phyloP scores from a whole-genome alignment of 2,113 vertebrate genomes.

The Nicator chloris region DNA sequence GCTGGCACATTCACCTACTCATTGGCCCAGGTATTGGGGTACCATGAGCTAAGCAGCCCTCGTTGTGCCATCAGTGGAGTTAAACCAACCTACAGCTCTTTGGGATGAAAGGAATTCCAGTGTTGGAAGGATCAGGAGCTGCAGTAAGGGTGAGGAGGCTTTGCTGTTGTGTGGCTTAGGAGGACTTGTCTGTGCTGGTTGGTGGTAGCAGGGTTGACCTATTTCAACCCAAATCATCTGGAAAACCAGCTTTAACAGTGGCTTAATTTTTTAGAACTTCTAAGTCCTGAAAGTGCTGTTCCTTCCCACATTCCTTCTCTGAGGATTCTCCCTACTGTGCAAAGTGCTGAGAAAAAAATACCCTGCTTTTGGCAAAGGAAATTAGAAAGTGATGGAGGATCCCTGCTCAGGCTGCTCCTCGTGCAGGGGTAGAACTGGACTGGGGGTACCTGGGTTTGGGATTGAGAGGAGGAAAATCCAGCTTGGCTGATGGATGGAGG shows the following conservation, averaged over 20 bases:
- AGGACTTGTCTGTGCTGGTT: background rate
- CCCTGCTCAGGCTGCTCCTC: background rate
- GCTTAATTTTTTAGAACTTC: conserved; percentile 15
- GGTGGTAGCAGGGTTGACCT: background rate
- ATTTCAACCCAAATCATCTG: background rate
- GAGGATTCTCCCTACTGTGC: background rate
- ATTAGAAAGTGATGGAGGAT: background rate
- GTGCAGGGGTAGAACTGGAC: background rate
- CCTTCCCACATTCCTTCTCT: background rate
- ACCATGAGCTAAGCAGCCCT: background rate
- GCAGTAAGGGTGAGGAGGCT: background rate
- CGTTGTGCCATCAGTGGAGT: background rate
- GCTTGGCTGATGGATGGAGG: background rate
- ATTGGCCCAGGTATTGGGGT: background rate
- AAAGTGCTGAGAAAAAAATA: background rate
- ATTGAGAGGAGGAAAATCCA: background rate
- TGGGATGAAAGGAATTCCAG: background rate
- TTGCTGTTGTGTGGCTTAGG: fast-evolving
- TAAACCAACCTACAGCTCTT: background rate
- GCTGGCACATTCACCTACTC: fast-evolving
- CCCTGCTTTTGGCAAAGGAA: background rate
- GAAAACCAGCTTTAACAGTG: background rate
- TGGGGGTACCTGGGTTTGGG: background rate
- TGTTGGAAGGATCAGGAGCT: background rate
- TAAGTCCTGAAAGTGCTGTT: background rate